Evolutionary conservation across 2,113 vertebrate species (phyloP).

Genomic region (Megaceryle maxima): DNA sequence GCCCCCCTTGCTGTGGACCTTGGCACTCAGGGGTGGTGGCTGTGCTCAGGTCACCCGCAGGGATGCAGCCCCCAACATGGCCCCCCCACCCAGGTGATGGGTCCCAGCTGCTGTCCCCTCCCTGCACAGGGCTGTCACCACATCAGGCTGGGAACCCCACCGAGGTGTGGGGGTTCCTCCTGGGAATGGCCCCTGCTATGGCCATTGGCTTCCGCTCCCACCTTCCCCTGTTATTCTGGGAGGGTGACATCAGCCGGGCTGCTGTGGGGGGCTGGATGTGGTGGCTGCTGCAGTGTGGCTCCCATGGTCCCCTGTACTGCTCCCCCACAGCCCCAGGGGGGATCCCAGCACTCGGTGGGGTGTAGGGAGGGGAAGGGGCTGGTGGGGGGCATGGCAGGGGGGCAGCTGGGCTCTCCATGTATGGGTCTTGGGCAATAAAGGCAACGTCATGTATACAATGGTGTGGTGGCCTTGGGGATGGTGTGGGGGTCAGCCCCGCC

Average conservation of each 20-base stretch:
- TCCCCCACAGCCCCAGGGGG: too few relatives aligned
- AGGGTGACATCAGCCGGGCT: neutral
- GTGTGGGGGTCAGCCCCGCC: neutral
- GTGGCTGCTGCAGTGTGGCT: accelerated
- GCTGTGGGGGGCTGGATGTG: neutral
- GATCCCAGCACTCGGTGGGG: neutral
- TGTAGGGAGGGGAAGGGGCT: neutral
- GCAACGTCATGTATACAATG: neutral
- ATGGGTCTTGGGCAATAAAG: neutral
- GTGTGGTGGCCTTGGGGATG: neutral
- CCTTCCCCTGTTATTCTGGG: neutral
- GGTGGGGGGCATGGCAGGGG: too few relatives aligned
- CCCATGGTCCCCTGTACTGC: neutral
- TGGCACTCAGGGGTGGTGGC: neutral
- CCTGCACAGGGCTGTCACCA: neutral
- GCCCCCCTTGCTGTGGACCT: neutral
- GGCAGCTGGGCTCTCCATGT: neutral
- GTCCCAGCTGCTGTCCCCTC: neutral
- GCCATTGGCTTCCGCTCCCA: neutral
- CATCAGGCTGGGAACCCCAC: accelerated
- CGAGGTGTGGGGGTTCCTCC: accelerated
- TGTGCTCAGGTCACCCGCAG: neutral
- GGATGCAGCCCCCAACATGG: neutral
- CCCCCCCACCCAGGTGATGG: accelerated
- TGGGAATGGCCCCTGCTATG: accelerated